These are phyloP conservation scores for Lasioglossum figueresi DNA, from an alignment of 2,888 invertebrate genomes.

Conservation along the genomic window DNA sequence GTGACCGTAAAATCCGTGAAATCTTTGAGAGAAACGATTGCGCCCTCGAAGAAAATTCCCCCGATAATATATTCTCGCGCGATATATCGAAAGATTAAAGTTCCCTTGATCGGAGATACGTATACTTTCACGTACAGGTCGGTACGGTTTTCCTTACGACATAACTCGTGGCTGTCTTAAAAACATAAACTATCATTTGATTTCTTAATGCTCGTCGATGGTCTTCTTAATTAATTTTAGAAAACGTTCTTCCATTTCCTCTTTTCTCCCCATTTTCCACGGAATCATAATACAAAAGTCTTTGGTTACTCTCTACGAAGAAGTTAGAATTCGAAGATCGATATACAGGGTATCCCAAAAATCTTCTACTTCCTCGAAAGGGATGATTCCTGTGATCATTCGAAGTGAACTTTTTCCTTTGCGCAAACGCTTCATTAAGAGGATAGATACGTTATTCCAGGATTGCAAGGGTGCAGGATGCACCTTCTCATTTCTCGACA, in stretches of 20 bases:
- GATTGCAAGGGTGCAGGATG: no score
- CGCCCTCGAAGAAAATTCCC: conserved; percentile 69
- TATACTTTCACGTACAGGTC: conserved; percentile 72
- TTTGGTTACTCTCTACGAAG: conserved; percentile 47
- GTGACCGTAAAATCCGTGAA: conserved; percentile 40
- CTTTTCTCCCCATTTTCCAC: conserved; percentile 12
- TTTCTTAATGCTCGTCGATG: conserved; percentile 48
- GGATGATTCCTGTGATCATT: not conserved
- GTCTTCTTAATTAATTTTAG: conserved; percentile 52
- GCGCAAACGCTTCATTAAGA: not conserved
- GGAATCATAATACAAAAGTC: conserved; percentile 51
- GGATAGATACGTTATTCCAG: no score
- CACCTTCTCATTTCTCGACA: no score
- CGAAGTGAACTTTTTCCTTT: not conserved
- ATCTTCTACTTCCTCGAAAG: not conserved
- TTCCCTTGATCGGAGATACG: conserved; percentile 66
- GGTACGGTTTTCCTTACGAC: conserved; percentile 61
- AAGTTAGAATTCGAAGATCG: conserved; percentile 47
- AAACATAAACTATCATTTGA: conserved; percentile 58
- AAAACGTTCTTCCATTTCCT: conserved; percentile 16
- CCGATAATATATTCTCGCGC: conserved; percentile 49
- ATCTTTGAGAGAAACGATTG: conserved; percentile 36
- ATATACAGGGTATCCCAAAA: not conserved
- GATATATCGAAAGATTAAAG: conserved; percentile 61
- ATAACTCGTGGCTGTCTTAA: conserved; percentile 57